These are phyloP conservation scores for Platorchestia sp. DNA, from an alignment of 1,140 invertebrate species.

Conservation along the genomic window DNA sequence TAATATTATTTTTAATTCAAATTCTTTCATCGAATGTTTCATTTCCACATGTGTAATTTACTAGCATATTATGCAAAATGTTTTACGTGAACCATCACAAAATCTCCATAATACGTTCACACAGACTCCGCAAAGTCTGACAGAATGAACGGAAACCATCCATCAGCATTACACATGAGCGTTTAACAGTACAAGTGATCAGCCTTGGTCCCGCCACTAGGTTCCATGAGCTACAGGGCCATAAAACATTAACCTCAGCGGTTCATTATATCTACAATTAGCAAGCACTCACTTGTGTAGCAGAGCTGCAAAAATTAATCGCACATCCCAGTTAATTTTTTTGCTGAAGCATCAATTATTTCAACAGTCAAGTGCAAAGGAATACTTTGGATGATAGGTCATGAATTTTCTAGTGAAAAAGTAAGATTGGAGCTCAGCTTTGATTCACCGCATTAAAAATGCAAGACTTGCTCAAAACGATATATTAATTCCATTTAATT, in stretches of 20 bases:
- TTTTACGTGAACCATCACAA: background rate
- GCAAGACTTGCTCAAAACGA: background rate
- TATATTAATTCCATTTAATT: background rate
- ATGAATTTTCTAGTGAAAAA: no score
- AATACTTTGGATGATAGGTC: no score
- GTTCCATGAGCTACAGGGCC: background rate
- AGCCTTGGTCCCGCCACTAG: background rate
- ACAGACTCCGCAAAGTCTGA: background rate
- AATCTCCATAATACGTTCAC: background rate
- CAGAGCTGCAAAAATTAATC: background rate
- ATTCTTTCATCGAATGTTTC: no score
- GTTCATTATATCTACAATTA: background rate
- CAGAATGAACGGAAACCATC: background rate
- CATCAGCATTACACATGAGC: background rate
- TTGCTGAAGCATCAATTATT: no score
- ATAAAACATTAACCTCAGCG: background rate
- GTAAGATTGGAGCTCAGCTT: background rate
- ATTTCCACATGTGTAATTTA: background rate
- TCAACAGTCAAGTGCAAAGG: no score
- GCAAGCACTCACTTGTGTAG: background rate
- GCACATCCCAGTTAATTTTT: no score
- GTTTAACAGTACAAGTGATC: no score
- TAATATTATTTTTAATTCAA: no score
- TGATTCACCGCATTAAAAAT: background rate
- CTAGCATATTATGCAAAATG: background rate